phyloP scores from a whole-genome alignment of 2,113 vertebrate species.

The Grammomys surdaster region DNA sequence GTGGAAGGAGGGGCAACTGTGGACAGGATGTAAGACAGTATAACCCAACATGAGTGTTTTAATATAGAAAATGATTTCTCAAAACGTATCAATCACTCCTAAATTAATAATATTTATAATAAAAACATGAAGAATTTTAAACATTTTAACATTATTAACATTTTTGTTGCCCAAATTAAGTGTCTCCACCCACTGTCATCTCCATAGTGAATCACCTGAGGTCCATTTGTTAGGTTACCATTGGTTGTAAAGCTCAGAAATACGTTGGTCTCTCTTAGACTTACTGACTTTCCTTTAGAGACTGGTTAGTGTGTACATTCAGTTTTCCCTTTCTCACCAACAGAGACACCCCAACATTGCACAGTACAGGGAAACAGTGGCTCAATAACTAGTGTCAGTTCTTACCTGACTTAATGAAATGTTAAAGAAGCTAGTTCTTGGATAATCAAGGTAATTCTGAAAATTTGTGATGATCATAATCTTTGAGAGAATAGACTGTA shows the following conservation, averaged over 20 bases:
- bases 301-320: background rate
- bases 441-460: background rate
- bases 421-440: background rate
- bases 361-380: background rate
- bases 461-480: background rate
- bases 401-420: background rate
- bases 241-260: background rate
- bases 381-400: background rate
- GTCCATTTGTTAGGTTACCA: fast-evolving
- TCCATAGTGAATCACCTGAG: background rate
- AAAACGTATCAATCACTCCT: background rate
- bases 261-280: background rate
- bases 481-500: background rate
- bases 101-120: background rate
- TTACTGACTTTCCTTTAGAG: background rate
- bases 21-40: background rate
- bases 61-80: conserved; percentile 7
- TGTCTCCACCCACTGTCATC: background rate
- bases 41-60: too few relatives aligned
- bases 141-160: background rate
- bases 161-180: background rate
- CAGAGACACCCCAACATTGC: background rate
- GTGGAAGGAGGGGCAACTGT: background rate
- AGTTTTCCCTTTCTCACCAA: background rate
- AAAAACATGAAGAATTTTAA: background rate